Conservation (phyloP, 1,140 invertebrate genomes). For the Brachionus plicatilis region DNA sequence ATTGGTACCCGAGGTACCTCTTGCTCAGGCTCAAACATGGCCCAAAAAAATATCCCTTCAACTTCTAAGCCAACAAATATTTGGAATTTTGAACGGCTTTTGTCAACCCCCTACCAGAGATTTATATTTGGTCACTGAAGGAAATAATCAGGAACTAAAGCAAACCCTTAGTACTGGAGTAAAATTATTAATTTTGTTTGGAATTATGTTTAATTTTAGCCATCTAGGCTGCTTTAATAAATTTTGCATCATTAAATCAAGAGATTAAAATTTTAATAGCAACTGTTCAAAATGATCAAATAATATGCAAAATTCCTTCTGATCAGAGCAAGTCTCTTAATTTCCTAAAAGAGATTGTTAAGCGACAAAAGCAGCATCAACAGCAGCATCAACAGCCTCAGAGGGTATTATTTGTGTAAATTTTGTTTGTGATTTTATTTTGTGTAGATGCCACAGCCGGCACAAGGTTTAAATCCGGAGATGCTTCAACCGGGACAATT, state of each 20-base stretch:
- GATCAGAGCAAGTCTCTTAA: constrained; percentile 13
- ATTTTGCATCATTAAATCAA: background rate
- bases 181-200: background rate
- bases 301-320: constrained; percentile 21
- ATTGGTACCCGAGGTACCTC: background rate
- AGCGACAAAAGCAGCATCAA: constrained; percentile 16
- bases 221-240: constrained; percentile 18
- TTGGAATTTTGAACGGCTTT: background rate
- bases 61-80: background rate
- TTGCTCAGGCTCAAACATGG: background rate
- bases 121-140: background rate
- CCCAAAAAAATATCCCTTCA: background rate
- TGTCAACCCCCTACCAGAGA: background rate
- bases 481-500: background rate
- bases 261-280: constrained; percentile 14
- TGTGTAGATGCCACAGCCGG: background rate
- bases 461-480: background rate
- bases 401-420: background rate
- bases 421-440: background rate
- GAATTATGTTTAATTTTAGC: background rate
- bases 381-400: constrained; percentile 7
- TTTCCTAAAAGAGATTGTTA: constrained; percentile 19
- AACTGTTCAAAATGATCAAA: background rate
- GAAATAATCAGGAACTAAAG: constrained; percentile 6
- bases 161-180: background rate